phyloP scores from a whole-genome alignment of 2,113 vertebrate species.

The Protobothrops mucrosquamatus region DNA sequence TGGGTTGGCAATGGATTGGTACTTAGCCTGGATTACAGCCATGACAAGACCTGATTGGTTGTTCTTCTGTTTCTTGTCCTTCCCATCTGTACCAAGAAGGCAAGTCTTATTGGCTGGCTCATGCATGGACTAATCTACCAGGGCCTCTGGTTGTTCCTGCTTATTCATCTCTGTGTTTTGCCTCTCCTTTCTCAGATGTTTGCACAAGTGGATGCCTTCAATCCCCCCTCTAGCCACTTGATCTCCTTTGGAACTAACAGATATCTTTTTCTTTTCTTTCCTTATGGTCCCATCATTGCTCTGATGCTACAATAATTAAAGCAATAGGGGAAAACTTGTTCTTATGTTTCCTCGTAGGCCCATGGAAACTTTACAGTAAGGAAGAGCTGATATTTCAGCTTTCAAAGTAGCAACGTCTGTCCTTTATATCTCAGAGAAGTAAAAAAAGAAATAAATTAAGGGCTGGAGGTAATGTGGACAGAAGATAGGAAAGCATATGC shows the following conservation, averaged over 20 bases:
- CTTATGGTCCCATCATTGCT: neutral
- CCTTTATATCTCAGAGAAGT: neutral
- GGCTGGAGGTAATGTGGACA: neutral
- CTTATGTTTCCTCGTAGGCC: neutral
- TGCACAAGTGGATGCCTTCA: neutral
- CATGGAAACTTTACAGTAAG: neutral
- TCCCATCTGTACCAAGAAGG: neutral
- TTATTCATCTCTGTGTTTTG: neutral
- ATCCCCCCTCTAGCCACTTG: neutral
- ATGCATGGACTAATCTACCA: neutral
- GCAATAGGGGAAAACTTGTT: neutral
- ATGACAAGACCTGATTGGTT: neutral
- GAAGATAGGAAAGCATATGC: neutral
- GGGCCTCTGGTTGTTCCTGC: neutral
- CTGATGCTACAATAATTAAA: neutral
- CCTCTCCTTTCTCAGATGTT: neutral
- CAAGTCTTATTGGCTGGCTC: neutral
- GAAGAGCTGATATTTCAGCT: neutral
- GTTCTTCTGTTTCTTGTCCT: neutral
- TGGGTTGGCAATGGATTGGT: neutral
- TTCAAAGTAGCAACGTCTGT: neutral
- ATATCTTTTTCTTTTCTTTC: neutral
- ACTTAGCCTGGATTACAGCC: neutral
- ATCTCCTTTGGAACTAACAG: neutral
- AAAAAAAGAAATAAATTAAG: neutral